Conservation (phyloP, 2,797 vertebrate genomes). For the Centroberyx gerrardi region DNA sequence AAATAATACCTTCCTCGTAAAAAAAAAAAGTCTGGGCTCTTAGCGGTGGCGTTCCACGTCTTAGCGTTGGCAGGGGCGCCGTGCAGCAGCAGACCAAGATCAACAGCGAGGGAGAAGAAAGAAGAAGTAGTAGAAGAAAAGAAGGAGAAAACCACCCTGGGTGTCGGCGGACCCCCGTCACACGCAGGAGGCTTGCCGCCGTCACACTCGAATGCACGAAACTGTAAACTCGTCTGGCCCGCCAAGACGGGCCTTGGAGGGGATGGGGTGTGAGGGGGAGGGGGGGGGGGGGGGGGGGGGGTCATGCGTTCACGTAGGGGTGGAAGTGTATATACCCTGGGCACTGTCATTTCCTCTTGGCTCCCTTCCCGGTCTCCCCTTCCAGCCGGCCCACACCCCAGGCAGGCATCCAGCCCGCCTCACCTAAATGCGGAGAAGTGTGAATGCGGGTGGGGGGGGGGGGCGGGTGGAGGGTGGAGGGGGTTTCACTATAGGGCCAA, state of each 20-base stretch:
- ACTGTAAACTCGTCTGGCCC: conserved; percentile 60
- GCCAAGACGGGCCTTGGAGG: conserved; percentile 46
- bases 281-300: not conserved
- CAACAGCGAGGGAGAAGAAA: conserved; percentile 71
- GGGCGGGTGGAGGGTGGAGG: not conserved
- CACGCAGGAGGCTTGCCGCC: conserved; percentile 57
- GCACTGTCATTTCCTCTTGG: conserved; percentile 77
- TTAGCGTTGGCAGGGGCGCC: conserved; percentile 54
- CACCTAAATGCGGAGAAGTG: conserved; percentile 60
- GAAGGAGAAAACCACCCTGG: conserved; percentile 49
- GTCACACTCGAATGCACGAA: conserved; percentile 63
- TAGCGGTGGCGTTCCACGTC: conserved; percentile 53
- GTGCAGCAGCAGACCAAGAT: conserved; percentile 69
- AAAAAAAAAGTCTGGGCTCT: conserved; percentile 35
- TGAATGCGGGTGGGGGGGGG: conserved; percentile 13
- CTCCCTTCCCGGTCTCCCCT: conserved; percentile 65
- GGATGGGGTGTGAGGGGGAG: not conserved
- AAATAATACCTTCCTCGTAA: conserved; percentile 61
- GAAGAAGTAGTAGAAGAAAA: not conserved
- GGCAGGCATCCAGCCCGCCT: conserved; percentile 59
- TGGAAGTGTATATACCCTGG: conserved; percentile 68
- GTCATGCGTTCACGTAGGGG: conserved; percentile 56
- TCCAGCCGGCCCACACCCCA: conserved; percentile 57
- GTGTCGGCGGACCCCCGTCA: conserved; percentile 63
- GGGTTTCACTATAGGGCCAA: conserved; percentile 31